These are phyloP conservation scores for Fregata magnificens DNA, from an alignment of 2,113 vertebrate genomes.

Conservation along the genomic window DNA sequence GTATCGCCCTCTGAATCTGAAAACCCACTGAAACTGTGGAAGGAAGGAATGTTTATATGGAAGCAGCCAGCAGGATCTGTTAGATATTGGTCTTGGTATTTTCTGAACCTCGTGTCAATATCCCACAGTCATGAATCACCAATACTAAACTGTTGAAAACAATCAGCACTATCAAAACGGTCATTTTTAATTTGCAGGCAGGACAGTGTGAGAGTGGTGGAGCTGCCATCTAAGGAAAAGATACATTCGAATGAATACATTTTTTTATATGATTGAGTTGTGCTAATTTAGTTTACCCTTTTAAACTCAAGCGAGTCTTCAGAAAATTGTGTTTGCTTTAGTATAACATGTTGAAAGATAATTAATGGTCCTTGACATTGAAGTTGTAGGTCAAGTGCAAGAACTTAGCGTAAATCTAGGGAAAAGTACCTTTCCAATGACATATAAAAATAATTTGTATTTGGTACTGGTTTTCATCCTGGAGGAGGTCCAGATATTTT, in stretches of 20 bases:
- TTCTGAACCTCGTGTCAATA: not conserved
- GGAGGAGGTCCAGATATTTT: not conserved
- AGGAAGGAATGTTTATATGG: not conserved
- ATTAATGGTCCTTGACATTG: not conserved
- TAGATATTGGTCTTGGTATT: not conserved
- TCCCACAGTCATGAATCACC: not conserved
- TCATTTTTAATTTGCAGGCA: not conserved
- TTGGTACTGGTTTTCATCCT: not conserved
- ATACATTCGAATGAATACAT: not conserved
- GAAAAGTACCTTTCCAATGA: not conserved
- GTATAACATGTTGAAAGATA: not conserved
- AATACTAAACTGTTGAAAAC: not conserved
- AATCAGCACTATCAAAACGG: not conserved
- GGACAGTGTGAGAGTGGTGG: not conserved
- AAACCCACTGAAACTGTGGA: not conserved
- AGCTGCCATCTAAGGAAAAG: not conserved
- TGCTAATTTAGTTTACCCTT: not conserved
- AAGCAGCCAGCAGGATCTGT: not conserved
- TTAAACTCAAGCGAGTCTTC: not conserved
- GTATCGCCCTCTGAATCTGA: not conserved
- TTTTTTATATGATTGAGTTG: not conserved
- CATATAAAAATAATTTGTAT: not conserved
- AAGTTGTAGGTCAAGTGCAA: slow-evolving; percentile 17
- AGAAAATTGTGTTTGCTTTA: slow-evolving; percentile 16
- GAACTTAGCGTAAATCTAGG: not conserved